phyloP scores from a whole-genome alignment of 2,113 vertebrate species.

The Astatotilapia flaviijosephi region DNA sequence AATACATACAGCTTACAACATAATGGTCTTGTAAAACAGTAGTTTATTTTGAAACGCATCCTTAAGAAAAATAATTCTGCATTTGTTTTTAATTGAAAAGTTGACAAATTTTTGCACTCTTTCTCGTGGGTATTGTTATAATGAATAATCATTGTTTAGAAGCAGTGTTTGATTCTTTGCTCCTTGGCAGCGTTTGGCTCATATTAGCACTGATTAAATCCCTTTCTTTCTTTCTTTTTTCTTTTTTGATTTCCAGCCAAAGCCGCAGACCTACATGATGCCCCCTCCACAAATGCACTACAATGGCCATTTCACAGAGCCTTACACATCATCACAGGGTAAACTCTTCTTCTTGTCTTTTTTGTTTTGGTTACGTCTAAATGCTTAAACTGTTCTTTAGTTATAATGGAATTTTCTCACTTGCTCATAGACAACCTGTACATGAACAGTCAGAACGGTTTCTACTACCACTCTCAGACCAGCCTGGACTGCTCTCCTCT shows the following conservation, averaged over 20 bases:
- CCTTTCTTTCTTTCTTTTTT: not conserved
- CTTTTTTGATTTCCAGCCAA: conserved; percentile 72
- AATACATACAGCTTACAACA: not conserved
- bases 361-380: conserved; percentile 51
- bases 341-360: not conserved
- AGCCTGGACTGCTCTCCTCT: conserved; percentile 87
- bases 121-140: not conserved
- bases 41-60: not conserved
- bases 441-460: conserved; percentile 91
- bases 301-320: conserved; percentile 90
- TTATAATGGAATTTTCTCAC: not conserved
- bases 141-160: not conserved
- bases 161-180: not conserved
- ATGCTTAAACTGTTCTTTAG: not conserved
- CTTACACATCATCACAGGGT: conserved; percentile 95
- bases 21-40: not conserved
- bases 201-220: not conserved
- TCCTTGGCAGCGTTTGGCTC: not conserved
- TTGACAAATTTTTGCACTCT: not conserved
- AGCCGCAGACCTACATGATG: conserved; percentile 90
- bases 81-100: not conserved
- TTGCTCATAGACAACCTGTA: conserved; percentile 88
- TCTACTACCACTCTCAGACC: conserved; percentile 95
- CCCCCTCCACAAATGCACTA: conserved; percentile 89
- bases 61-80: not conserved